Conservation (phyloP, 2,888 invertebrate species). For the Alitta virens region DNA sequence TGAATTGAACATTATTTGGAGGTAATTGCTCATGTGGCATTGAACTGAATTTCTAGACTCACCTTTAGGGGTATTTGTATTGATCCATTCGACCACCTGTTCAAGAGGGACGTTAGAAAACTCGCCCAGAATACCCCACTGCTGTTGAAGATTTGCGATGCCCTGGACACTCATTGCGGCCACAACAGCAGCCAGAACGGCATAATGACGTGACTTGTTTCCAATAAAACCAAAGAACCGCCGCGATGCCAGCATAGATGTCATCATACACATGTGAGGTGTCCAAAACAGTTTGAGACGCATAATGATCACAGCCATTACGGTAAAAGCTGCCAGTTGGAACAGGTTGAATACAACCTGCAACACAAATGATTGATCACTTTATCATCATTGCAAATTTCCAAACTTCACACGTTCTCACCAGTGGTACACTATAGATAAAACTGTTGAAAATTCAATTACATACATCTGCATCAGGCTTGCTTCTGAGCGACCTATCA, state of each 20-base stretch:
- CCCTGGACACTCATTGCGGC: constrained; percentile 64
- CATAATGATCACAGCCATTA: constrained; percentile 77
- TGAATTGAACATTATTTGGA: too few relatives aligned
- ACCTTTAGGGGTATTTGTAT: constrained; percentile 62
- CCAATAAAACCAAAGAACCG: constrained; percentile 29
- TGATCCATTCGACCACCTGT: constrained; percentile 76
- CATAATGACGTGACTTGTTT: constrained; percentile 13
- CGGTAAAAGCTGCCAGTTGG: constrained; percentile 70
- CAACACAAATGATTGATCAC: neutral
- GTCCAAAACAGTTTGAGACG: constrained; percentile 75
- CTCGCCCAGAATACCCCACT: constrained; percentile 61
- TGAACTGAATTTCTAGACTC: too few relatives aligned
- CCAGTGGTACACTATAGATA: too few relatives aligned
- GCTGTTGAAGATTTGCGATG: constrained; percentile 59
- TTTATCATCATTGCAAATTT: too few relatives aligned
- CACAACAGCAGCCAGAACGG: constrained; percentile 60
- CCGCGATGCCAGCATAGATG: constrained; percentile 65
- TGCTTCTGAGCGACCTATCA: too few relatives aligned
- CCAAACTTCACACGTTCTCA: too few relatives aligned
- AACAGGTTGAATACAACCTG: constrained; percentile 66
- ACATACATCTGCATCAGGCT: too few relatives aligned
- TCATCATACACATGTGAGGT: constrained; percentile 74
- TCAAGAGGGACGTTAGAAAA: constrained; percentile 73
- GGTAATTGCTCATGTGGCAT: too few relatives aligned
- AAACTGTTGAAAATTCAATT: too few relatives aligned